These are phyloP conservation scores for Thecocarcelia acutangulata DNA, from an alignment of 2,888 invertebrate species.

Conservation along the genomic window DNA sequence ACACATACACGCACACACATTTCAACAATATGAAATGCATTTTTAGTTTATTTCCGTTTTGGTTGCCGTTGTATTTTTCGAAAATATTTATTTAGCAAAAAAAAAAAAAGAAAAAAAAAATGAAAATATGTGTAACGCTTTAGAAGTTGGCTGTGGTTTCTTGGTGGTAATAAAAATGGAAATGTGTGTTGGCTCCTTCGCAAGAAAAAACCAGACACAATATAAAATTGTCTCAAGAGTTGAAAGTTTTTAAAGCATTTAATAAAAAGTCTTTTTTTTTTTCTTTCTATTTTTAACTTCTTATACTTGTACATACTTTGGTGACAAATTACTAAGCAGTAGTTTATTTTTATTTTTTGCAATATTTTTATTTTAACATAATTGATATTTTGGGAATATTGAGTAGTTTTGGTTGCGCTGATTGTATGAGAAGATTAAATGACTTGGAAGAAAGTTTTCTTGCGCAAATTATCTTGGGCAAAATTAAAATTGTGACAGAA, in stretches of 20 bases:
- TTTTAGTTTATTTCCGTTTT: constrained; percentile 57
- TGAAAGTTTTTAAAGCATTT: constrained; percentile 58
- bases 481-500: background rate
- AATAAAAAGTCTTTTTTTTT: constrained; percentile 33
- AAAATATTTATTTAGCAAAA: background rate
- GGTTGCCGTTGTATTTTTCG: constrained; percentile 7
- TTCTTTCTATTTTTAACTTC: background rate
- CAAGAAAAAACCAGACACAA: constrained; percentile 39
- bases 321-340: constrained; percentile 46
- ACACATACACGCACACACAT: constrained; percentile 16
- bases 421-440: background rate
- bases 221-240: constrained; percentile 28
- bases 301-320: constrained; percentile 26
- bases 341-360: constrained; percentile 1
- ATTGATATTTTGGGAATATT: constrained; percentile 51
- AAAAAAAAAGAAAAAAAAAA: no score
- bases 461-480: no score
- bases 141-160: constrained; percentile 56
- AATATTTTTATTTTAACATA: constrained; percentile 30
- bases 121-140: constrained; percentile 3
- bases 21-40: constrained; percentile 42
- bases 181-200: constrained; percentile 36
- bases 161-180: constrained; percentile 51
- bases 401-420: background rate
- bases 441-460: background rate